Evolutionary conservation across 2,888 invertebrate genomes (phyloP), one percentile per base, ranked within the genome.

Genomic region (Drosophila quinaria): DNA sequence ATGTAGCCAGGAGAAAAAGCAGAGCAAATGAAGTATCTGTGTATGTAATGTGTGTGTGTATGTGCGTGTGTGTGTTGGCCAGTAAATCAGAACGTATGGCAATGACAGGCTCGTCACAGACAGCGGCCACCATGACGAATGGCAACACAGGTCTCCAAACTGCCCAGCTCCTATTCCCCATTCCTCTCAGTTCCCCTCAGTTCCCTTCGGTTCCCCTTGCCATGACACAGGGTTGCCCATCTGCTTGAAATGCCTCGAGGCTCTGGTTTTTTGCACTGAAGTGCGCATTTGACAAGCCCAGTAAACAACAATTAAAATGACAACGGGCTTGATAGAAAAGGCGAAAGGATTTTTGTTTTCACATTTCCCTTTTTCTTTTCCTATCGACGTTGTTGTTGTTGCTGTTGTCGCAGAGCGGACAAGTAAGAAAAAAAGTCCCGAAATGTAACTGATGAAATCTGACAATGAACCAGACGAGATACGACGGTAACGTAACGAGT

Each of bases 291-390:
- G 82, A 90, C 89, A 90, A 90, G 84, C 81, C 80, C 87, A 80
- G 90, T 84, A 90, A 90, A 90, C 90, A 90, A 90, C 90, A 90
- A 90, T 90, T 90, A 90, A 90, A 90, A 90, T 86, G 90, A 90
- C 87, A 87, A 87, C 81, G 69, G 52, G 62, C 75, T 50, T 74
- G 70, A 66, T 67, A 66, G 74, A 74, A 68, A 72, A 64, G 67
- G 61, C 78, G 64, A 83, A 83, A 78, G 84, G 68, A 73, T 70
- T 71, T 78, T 66, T n/a, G n/a, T 74, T 71, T 74, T 71, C 67
- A 75, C 76, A 69, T 70, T 72, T 71, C 64, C 62, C 63, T 74
- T 81, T 81, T 11, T 2, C 22, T 39, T 25, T 39, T 29, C 17
- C 52, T 11, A 25, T 52, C 33, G 25, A 29, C 6, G 22, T 10